A percentile compares a stretch with the other conserved stretches of the same genome.
Conservation (phyloP, 2,888 invertebrate genomes). For the Drosophila paramelanica region DNA sequence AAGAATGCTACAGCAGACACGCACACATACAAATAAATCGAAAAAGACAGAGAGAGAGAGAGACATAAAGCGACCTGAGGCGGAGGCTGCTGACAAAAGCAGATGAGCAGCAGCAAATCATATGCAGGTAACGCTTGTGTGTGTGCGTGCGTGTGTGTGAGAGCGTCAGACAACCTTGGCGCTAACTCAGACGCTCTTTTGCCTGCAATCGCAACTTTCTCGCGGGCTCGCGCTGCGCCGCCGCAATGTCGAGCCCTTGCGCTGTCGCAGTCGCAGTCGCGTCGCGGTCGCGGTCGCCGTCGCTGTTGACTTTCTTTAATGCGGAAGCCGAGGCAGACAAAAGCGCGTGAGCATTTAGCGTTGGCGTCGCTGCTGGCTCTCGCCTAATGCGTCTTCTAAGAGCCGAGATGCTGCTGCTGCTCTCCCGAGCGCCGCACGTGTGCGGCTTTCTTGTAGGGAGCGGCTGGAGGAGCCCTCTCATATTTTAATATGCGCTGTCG, state of each 20-base stretch:
- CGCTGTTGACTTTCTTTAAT: slow-evolving; percentile 68
- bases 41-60: no score
- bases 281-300: slow-evolving; percentile 23
- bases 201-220: slow-evolving; percentile 62
- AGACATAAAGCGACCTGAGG: slow-evolving; percentile 6
- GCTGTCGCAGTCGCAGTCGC: slow-evolving; percentile 41
- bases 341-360: slow-evolving; percentile 64
- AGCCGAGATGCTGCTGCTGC: slow-evolving; percentile 43
- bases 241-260: slow-evolving; percentile 44
- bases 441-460: slow-evolving; percentile 45
- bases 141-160: slow-evolving; percentile 9
- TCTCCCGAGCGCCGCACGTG: slow-evolving; percentile 33
- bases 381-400: slow-evolving; percentile 64
- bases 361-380: slow-evolving; percentile 45
- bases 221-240: slow-evolving; percentile 44
- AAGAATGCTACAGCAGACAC: slow-evolving; percentile 26
- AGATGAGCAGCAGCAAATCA: slow-evolving; percentile 25
- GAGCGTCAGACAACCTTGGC: slow-evolving; percentile 68
- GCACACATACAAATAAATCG: slow-evolving; percentile 15
- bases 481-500: slow-evolving; percentile 41
- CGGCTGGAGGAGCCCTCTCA: slow-evolving; percentile 55
- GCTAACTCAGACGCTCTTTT: slow-evolving; percentile 39
- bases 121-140: background rate
- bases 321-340: slow-evolving; percentile 69
- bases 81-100: slow-evolving; percentile 44